A percentile compares a stretch with the other conserved stretches of the same genome.
phyloP scores from a whole-genome alignment of 2,888 invertebrate species.

The Harpalus rufipes region DNA sequence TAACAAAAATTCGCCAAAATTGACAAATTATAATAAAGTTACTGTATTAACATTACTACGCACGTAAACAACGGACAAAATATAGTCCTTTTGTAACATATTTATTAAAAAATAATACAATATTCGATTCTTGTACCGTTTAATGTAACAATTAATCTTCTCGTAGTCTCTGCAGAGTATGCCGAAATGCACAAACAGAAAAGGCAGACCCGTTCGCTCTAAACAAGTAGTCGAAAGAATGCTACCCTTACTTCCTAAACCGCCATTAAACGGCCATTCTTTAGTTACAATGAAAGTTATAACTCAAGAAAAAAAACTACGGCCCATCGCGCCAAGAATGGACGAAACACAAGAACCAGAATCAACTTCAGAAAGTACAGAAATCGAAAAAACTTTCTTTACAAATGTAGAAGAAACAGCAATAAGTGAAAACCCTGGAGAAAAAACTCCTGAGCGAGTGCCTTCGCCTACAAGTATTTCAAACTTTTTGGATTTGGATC shows the following conservation, averaged over 20 bases:
- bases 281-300: slow-evolving; percentile 77
- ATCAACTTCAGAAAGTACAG: slow-evolving; percentile 28
- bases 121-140: too few species aligned
- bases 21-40: too few species aligned
- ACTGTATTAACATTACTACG: too few species aligned
- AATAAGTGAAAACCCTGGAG: background rate
- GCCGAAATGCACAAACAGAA: slow-evolving; percentile 76
- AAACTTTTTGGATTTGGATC: slow-evolving; percentile 72
- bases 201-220: slow-evolving; percentile 76
- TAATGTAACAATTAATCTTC: background rate
- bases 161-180: slow-evolving; percentile 74
- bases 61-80: too few species aligned
- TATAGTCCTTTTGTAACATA: background rate
- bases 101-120: too few species aligned
- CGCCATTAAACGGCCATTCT: slow-evolving; percentile 77
- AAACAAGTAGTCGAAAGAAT: slow-evolving; percentile 87
- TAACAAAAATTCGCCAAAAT: too few species aligned
- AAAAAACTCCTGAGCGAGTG: slow-evolving; percentile 70
- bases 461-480: slow-evolving; percentile 73
- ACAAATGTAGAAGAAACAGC: slow-evolving; percentile 20
- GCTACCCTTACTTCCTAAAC: slow-evolving; percentile 83
- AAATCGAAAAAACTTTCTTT: slow-evolving; percentile 48
- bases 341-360: slow-evolving; percentile 29
- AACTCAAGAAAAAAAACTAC: slow-evolving; percentile 70
- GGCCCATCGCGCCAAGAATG: slow-evolving; percentile 69